Conservation (phyloP, 1,140 invertebrate species). For the Orchestia grillus region DNA sequence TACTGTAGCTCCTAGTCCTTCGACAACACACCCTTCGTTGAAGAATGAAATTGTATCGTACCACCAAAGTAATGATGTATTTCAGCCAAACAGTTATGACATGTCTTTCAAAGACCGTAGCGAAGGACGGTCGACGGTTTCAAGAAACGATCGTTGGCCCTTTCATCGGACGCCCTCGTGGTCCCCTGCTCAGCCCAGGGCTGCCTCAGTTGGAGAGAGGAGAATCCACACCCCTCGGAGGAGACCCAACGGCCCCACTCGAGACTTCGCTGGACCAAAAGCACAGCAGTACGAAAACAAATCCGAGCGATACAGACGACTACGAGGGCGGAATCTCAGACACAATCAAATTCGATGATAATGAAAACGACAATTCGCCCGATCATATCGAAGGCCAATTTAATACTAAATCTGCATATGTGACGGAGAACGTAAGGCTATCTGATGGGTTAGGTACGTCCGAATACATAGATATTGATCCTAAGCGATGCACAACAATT, state of each 20-base stretch:
- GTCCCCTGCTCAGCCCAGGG: slow-evolving; percentile 46
- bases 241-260: background rate
- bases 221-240: slow-evolving; percentile 24
- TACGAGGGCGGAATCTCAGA: slow-evolving; percentile 47
- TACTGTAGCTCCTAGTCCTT: background rate
- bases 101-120: slow-evolving; percentile 24
- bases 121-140: background rate
- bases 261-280: background rate
- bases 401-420: background rate
- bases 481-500: background rate
- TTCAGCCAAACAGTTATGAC: slow-evolving; percentile 15
- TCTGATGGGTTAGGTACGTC: background rate
- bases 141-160: background rate
- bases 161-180: slow-evolving; percentile 52
- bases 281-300: slow-evolving; percentile 30
- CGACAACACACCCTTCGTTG: background rate
- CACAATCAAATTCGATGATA: slow-evolving; percentile 45
- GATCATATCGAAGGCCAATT: background rate
- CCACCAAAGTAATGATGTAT: slow-evolving; percentile 11
- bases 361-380: background rate
- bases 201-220: slow-evolving; percentile 8
- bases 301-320: slow-evolving; percentile 42
- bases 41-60: slow-evolving; percentile 21
- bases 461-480: background rate
- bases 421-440: background rate